These are phyloP conservation scores for Drosophila kepulauana DNA, from an alignment of 1,140 invertebrate species.

Conservation along the genomic window DNA sequence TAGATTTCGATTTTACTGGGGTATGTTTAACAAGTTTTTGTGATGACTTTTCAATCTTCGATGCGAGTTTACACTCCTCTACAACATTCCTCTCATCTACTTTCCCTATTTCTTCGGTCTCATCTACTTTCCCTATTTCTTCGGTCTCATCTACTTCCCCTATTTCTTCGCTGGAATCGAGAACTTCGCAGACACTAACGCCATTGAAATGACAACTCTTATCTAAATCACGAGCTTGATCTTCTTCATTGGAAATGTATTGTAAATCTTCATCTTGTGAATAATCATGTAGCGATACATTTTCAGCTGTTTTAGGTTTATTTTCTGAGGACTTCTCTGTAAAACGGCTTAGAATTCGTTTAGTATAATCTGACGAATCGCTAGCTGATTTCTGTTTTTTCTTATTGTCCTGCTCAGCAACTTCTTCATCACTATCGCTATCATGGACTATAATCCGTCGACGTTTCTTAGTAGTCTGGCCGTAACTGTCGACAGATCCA, in stretches of 20 bases:
- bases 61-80: background rate
- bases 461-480: slow-evolving; percentile 20
- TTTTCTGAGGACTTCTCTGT: background rate
- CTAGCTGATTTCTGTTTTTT: background rate
- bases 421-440: slow-evolving; percentile 44
- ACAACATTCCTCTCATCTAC: no score
- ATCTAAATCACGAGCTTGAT: background rate
- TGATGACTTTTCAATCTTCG: background rate
- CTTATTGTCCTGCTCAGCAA: background rate
- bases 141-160: background rate
- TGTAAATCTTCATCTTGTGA: background rate
- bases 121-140: background rate
- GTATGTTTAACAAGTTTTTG: background rate
- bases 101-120: slow-evolving; percentile 8
- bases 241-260: slow-evolving; percentile 10
- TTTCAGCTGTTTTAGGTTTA: background rate
- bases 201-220: background rate
- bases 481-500: slow-evolving; percentile 3
- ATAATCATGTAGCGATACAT: background rate
- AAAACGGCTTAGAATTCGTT: background rate
- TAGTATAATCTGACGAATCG: background rate
- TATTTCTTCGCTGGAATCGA: slow-evolving; percentile 27
- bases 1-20: no score
- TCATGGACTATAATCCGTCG: slow-evolving; percentile 53
- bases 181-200: slow-evolving; percentile 29